Evolutionary conservation across 92 coral and sea anemone species (phyloP).

Genomic region (Umimayanthus chanpuru): DNA sequence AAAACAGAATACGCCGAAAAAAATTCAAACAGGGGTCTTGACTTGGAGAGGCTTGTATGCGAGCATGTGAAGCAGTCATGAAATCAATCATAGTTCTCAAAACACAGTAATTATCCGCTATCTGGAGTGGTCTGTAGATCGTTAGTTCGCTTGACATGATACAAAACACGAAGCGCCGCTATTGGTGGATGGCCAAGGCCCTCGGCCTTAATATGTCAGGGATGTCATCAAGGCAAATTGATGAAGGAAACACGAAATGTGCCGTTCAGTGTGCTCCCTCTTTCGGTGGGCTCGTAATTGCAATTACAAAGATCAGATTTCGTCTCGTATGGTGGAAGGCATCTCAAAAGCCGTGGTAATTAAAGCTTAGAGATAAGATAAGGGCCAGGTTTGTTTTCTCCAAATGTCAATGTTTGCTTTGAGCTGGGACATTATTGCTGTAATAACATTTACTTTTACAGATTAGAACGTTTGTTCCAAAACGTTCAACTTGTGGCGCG

Average conservation of each 20-base stretch:
- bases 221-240: conserved; percentile 76
- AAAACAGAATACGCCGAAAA: not conserved
- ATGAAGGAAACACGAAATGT: conserved; percentile 80
- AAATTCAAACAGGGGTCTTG: conserved; percentile 29
- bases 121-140: conserved; percentile 54
- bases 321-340: conserved; percentile 79
- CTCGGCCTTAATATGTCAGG: conserved; percentile 48
- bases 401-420: conserved; percentile 61
- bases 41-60: conserved; percentile 17
- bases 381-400: conserved; percentile 68
- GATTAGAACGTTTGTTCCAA: conserved; percentile 29
- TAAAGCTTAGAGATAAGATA: conserved; percentile 96
- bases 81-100: conserved; percentile 31
- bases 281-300: conserved; percentile 69
- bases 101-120: conserved; percentile 53
- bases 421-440: conserved; percentile 31
- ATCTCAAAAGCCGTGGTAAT: conserved; percentile 75
- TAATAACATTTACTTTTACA: conserved; percentile 55
- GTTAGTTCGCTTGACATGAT: conserved; percentile 37
- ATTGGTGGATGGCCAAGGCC: conserved; percentile 65
- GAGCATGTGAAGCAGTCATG: conserved; percentile 33
- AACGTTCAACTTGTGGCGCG: conserved; percentile 20
- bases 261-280: conserved; percentile 66
- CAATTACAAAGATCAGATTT: conserved; percentile 88
- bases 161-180: conserved; percentile 42